Percentiles rank a stretch among this genome's conserved stretches.
Conservation (phyloP, 2,113 vertebrate species). For the Martes martes region DNA sequence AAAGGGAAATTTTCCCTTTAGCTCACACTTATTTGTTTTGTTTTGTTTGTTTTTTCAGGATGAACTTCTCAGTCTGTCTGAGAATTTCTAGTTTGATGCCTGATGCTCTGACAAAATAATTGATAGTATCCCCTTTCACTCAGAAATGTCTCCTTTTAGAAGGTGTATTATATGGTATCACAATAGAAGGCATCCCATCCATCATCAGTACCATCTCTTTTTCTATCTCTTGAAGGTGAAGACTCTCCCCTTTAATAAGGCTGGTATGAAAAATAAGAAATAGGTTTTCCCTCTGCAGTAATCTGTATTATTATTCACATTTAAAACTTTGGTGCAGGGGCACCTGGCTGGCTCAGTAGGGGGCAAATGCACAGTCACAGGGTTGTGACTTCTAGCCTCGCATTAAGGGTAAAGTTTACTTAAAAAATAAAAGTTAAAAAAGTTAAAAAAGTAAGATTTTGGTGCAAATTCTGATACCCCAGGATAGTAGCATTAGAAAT, state of each 20-base stretch:
- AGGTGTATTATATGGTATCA: not conserved
- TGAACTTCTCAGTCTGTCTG: not conserved
- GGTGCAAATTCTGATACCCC: not conserved
- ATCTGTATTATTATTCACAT: not conserved
- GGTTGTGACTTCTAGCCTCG: not conserved
- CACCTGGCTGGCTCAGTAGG: not conserved
- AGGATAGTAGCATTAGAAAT: not conserved
- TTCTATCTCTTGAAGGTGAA: not conserved
- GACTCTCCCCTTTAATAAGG: not conserved
- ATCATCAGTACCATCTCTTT: not conserved
- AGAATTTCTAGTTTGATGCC: not conserved
- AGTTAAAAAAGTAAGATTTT: not conserved
- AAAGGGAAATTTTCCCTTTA: not conserved
- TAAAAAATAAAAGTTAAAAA: not conserved
- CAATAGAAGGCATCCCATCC: not conserved
- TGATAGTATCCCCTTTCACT: not conserved
- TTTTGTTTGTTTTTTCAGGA: not conserved
- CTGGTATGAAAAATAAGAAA: not conserved
- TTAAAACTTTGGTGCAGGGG: not conserved
- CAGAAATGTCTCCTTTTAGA: not conserved
- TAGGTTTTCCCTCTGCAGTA: not conserved
- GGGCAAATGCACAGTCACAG: not conserved
- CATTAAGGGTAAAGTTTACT: not conserved
- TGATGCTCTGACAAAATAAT: not conserved
- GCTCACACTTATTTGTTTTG: not conserved